phyloP scores from a whole-genome alignment of 2,888 invertebrate species.

The Synanthedon andrenaeformis region DNA sequence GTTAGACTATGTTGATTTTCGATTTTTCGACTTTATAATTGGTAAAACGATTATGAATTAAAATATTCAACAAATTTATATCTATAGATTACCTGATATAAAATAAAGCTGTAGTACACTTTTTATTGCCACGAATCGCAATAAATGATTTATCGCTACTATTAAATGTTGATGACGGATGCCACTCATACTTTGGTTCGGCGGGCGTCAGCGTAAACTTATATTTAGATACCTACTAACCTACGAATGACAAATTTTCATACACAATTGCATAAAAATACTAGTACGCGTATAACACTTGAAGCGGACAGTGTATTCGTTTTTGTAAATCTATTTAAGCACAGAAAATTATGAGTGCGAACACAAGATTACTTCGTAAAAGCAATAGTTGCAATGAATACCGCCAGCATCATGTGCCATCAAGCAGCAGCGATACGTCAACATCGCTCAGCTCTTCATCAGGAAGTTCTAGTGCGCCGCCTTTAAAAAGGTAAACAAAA shows the following conservation, averaged over 20 bases:
- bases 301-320: not conserved
- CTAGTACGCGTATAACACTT: not conserved
- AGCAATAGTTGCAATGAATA: constrained; percentile 43
- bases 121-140: too few species aligned
- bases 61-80: too few species aligned
- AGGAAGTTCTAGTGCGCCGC: constrained; percentile 39
- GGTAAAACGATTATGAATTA: too few species aligned
- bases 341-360: not conserved
- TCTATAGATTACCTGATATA: too few species aligned
- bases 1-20: too few species aligned
- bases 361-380: constrained; percentile 23
- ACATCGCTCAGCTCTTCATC: constrained; percentile 42
- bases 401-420: constrained; percentile 26
- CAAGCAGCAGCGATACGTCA: constrained; percentile 44
- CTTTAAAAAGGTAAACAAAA: constrained; percentile 42
- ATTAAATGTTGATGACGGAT: too few species aligned
- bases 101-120: too few species aligned
- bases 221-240: too few species aligned
- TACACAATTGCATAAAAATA: not conserved
- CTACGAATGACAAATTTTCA: not conserved
- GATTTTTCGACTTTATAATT: too few species aligned
- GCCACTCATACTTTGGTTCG: not conserved
- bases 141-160: too few species aligned
- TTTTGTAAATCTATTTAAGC: too few species aligned
- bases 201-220: too few species aligned